These are phyloP conservation scores for Eubasilissa splendida DNA, from an alignment of 2,888 invertebrate species.

Conservation along the genomic window DNA sequence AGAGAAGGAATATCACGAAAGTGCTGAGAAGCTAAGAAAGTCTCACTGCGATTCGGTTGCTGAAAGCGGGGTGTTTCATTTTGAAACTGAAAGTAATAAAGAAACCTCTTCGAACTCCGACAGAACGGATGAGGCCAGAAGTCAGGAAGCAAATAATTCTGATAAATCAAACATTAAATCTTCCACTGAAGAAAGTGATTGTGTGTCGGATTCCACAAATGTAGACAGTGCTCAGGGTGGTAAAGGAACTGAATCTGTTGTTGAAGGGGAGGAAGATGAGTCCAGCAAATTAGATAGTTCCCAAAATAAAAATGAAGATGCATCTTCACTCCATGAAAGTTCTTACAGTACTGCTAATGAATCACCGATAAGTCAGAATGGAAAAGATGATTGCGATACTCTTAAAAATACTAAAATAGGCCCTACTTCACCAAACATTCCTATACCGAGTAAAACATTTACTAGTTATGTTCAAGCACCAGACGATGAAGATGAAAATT, in stretches of 20 bases:
- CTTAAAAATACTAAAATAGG: slow-evolving; percentile 60
- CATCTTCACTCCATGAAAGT: slow-evolving; percentile 45
- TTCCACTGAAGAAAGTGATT: slow-evolving; percentile 58
- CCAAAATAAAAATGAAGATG: slow-evolving; percentile 42
- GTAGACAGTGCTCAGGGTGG: slow-evolving; percentile 70
- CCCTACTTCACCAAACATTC: slow-evolving; percentile 79
- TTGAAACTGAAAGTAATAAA: slow-evolving; percentile 76
- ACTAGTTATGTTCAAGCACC: slow-evolving; percentile 71
- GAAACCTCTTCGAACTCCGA: slow-evolving; percentile 32
- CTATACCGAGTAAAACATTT: slow-evolving; percentile 75
- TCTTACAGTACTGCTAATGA: slow-evolving; percentile 40
- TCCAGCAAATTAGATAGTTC: slow-evolving; percentile 59
- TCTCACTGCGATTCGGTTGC: slow-evolving; percentile 26
- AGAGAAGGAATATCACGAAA: slow-evolving; percentile 63
- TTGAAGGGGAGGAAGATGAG: slow-evolving; percentile 59
- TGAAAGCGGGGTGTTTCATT: slow-evolving; percentile 79
- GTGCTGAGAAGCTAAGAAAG: slow-evolving; percentile 44
- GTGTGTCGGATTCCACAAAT: slow-evolving; percentile 60
- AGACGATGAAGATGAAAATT: slow-evolving; percentile 61
- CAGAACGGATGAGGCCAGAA: slow-evolving; percentile 30
- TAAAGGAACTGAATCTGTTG: slow-evolving; percentile 70
- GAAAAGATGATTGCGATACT: slow-evolving; percentile 57
- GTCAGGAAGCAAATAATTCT: slow-evolving; percentile 49
- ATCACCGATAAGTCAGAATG: slow-evolving; percentile 36
- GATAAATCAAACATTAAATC: slow-evolving; percentile 61